Evolutionary conservation across 2,113 vertebrate genomes (phyloP).

Genomic region (Mormyrus lacerda): DNA sequence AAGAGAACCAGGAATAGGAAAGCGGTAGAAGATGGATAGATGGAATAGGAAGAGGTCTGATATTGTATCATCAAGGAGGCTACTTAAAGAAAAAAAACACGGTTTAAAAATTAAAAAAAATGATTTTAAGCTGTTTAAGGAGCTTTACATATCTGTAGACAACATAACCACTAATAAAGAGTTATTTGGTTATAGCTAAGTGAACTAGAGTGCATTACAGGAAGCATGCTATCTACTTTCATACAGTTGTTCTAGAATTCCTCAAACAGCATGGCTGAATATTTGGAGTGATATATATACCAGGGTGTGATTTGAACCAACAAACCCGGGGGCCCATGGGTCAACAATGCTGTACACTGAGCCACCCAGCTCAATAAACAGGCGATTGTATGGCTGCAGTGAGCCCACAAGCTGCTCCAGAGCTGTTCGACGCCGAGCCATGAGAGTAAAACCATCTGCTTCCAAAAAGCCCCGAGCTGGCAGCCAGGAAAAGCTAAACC

Average conservation of each 20-base stretch:
- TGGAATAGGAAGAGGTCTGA: neutral
- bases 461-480: neutral
- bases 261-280: neutral
- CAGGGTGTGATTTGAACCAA: neutral
- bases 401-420: neutral
- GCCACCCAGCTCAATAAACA: neutral
- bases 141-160: neutral
- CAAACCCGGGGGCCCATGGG: neutral
- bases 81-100: neutral
- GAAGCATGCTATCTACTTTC: neutral
- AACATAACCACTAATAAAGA: neutral
- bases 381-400: neutral
- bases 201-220: neutral
- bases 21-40: no score
- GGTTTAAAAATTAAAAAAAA: neutral
- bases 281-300: neutral
- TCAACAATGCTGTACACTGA: neutral
- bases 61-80: neutral
- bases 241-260: neutral
- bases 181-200: neutral
- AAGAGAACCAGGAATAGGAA: neutral
- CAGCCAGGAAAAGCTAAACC: neutral
- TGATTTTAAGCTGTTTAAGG: neutral
- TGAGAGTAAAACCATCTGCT: neutral
- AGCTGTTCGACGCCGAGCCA: neutral